These are phyloP conservation scores for Drosophila albomicans DNA, from an alignment of 1,140 invertebrate species.

Conservation along the genomic window DNA sequence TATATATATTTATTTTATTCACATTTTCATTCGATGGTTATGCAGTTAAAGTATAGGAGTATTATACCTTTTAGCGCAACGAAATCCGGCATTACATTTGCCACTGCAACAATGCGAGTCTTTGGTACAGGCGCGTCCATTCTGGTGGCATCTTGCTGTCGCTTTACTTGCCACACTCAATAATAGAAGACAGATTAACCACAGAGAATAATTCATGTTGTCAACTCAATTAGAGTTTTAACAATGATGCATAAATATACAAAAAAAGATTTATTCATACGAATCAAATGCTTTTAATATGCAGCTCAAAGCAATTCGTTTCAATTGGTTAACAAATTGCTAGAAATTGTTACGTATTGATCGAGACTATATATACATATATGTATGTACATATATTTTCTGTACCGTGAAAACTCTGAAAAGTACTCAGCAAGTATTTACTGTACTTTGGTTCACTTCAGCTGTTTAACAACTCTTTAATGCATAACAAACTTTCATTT, in stretches of 20 bases:
- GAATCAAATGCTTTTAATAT: neutral
- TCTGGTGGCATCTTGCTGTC: neutral
- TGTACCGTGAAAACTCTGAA: no score
- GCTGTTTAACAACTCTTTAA: no score
- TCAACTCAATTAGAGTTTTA: neutral
- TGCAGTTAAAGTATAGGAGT: neutral
- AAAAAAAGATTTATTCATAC: neutral
- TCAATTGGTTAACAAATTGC: neutral
- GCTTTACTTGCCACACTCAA: neutral
- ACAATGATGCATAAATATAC: neutral
- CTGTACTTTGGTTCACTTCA: no score
- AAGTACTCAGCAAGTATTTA: no score
- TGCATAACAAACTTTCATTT: no score
- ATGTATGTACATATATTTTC: neutral
- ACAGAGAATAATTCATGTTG: conserved; percentile 1
- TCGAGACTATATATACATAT: no score
- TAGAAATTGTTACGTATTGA: no score
- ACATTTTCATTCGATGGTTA: no score
- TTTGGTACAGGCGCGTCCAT: neutral
- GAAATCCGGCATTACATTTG: neutral
- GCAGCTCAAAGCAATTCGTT: neutral
- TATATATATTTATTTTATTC: no score
- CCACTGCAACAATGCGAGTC: conserved; percentile 7
- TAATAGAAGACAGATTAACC: neutral
- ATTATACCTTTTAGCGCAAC: neutral